phyloP scores from a whole-genome alignment of 1,140 invertebrate species.

The Nymphalis io region DNA sequence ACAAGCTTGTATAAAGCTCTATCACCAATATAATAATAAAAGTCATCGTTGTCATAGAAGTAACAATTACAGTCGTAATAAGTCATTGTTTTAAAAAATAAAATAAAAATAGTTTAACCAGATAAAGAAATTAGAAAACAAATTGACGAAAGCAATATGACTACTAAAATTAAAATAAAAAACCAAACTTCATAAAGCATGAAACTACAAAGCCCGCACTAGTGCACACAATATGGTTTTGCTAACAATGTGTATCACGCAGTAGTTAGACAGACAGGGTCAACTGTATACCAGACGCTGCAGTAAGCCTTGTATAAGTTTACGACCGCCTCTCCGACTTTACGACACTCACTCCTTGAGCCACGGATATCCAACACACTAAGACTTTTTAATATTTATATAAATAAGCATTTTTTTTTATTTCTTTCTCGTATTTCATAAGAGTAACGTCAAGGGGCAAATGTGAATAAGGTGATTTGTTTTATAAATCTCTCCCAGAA shows the following conservation, averaged over 20 bases:
- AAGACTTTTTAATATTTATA: conserved; percentile 34
- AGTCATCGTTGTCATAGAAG: too few relatives aligned
- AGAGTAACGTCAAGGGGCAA: background rate
- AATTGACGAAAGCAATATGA: background rate
- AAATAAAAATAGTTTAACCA: too few relatives aligned
- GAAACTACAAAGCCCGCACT: conserved; percentile 12
- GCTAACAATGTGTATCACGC: conserved; percentile 35
- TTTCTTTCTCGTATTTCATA: conserved; percentile 7
- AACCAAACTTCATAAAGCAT: conserved; percentile 9
- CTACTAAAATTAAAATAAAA: background rate
- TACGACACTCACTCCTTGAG: conserved; percentile 46
- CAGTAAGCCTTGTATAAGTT: conserved; percentile 44
- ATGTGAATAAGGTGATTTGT: conserved; percentile 19
- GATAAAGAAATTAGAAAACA: background rate
- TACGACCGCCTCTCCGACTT: conserved; percentile 44
- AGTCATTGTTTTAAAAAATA: too few relatives aligned
- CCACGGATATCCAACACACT: conserved; percentile 32
- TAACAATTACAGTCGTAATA: too few relatives aligned
- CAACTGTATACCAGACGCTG: conserved; percentile 38
- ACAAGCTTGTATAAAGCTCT: too few relatives aligned
- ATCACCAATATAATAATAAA: too few relatives aligned
- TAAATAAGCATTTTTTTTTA: conserved; percentile 26
- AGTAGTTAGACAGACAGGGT: conserved; percentile 36
- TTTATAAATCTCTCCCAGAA: conserved; percentile 19
- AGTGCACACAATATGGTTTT: conserved; percentile 24